Base-by-base conservation (phyloP, 2,888 invertebrate species). In the Colostygia pectinataria region DNA sequence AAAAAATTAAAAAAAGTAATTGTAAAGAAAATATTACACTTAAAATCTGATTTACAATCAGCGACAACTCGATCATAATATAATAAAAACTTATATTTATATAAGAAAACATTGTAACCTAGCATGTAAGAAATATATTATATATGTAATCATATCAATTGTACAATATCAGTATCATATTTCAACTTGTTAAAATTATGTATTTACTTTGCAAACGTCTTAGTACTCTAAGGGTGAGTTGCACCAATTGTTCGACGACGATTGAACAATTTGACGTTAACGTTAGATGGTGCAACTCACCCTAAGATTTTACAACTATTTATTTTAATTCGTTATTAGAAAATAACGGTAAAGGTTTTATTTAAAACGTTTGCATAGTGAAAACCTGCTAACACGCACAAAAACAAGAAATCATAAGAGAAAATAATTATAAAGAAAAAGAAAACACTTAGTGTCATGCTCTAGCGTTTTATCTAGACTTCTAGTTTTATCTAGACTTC, bases 61-160 rank as follows among this genome's bases (percentile, higher is more conserved):
- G 85, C 54, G 68, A 68, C 63, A 60, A 71, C 70, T 68, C 64
- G 64, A 64, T 69, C 66, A 32, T 68, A 68, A 61, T 67, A 71
- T 76, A 78, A 80, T 68, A 57, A 68, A 70, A 79, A 80, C 81
- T 81, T 81, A 83, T 65, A 68, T 57, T 59, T 72, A 78, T 76
- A 62, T 77, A 78, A 68, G 80, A 82, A 78, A 65, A 70, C 82
- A 76, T 66, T 55, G 74, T 78, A 78, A 58, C 63, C 82, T 88
- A 87, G 74, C 74, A 70, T 77, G 75, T 77, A 77, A 69, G 77
- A 77, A 80, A 82, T 83, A 83, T 81, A 80, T 83, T 83, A 82
- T 74, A 56, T 63, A 61, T 66, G 58, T 59, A 74, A 69, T 74
- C 64, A 71, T 68, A 71, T 68, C 68, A 74, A 83, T 88, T 86